Base-by-base conservation (phyloP, 2,797 vertebrate genomes). In the Spea hammondii region DNA sequence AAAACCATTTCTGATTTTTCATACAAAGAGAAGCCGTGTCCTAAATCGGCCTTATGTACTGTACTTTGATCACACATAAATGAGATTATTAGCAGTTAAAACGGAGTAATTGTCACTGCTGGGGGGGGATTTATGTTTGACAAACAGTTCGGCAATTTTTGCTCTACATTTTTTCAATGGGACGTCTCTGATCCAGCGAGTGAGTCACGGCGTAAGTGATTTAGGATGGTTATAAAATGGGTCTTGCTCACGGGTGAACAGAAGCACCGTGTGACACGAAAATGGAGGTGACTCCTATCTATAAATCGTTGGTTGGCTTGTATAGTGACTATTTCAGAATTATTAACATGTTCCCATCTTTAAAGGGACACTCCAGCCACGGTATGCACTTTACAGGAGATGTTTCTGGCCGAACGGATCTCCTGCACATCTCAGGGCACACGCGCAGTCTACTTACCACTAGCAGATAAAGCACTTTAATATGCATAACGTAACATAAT, bases 71-170 rank as follows among this genome's bases (percentile, higher is more conserved):
- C 73, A 76, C 14, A 45, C 68, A 50, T 71, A 71, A 65, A 72
- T 60, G 53, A 76, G 68, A 80, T 76, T 76, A 80, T 46, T 60
- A 80, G 73, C 60, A 57, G 57, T 67, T 80, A 75, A 70, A 75
- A 80, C 74, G 12, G 67, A 76, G 72, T 74, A 79, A 79, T 80
- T 65, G 67, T 65, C 65, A 57, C 51, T 8, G 60, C 60, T 62
- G 49, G 45, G 60, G 71, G 60, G 10, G 51, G 53, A 76, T 66
- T 51, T 46, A 51, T 54, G 7, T 60, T 49, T 71, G 72, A 70
- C 66, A 65, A 65, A 66, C 49, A 70, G 55, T n/a, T 17, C 69
- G 49, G 65, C 65, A 74, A 64, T 48, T 54, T 32, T 66, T 14
- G 47, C 69, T 62, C 70, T 69, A 76, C 74, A 68, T 80, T 11